Percentiles rank a stretch among this genome's conserved stretches.
phyloP scores from a whole-genome alignment of 2,797 vertebrate genomes.

The Sternarchorhynchus goeldii region DNA sequence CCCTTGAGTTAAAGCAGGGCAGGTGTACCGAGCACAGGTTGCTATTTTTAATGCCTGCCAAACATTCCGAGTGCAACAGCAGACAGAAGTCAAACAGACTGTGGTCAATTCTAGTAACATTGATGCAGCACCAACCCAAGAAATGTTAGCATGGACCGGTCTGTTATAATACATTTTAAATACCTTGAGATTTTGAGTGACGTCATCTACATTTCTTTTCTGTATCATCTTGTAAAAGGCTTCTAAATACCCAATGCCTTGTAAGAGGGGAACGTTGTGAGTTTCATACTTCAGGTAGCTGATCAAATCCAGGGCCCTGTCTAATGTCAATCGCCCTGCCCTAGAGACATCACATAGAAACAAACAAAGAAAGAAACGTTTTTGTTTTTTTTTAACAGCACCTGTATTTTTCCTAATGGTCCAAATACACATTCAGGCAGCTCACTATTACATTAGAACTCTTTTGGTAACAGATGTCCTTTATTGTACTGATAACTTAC shows the following conservation, averaged over 20 bases:
- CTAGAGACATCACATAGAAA: slow-evolving; percentile 65
- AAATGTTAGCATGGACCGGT: neutral
- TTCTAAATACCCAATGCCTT: slow-evolving; percentile 75
- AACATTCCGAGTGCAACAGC: neutral
- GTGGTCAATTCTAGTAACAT: neutral
- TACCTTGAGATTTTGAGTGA: slow-evolving; percentile 74
- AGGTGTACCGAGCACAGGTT: neutral
- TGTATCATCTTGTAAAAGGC: slow-evolving; percentile 71
- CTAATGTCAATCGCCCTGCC: slow-evolving; percentile 79
- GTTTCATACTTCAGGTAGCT: slow-evolving; percentile 70
- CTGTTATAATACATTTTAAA: neutral
- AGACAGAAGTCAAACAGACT: neutral
- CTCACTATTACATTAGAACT: neutral
- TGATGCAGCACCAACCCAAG: neutral
- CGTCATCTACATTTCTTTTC: slow-evolving; percentile 68
- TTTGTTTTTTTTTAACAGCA: neutral
- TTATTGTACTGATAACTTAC: slow-evolving; percentile 64
- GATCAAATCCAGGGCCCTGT: slow-evolving; percentile 81
- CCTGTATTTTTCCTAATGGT: neutral
- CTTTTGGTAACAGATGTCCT: neutral
- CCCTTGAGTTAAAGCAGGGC: neutral
- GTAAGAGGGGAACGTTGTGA: slow-evolving; percentile 71
- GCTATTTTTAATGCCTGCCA: neutral
- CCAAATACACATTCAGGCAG: slow-evolving; percentile 24
- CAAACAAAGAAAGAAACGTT: slow-evolving; percentile 13